Conservation (phyloP, 2,888 invertebrate species). For the Sphaeridia pumilis region DNA sequence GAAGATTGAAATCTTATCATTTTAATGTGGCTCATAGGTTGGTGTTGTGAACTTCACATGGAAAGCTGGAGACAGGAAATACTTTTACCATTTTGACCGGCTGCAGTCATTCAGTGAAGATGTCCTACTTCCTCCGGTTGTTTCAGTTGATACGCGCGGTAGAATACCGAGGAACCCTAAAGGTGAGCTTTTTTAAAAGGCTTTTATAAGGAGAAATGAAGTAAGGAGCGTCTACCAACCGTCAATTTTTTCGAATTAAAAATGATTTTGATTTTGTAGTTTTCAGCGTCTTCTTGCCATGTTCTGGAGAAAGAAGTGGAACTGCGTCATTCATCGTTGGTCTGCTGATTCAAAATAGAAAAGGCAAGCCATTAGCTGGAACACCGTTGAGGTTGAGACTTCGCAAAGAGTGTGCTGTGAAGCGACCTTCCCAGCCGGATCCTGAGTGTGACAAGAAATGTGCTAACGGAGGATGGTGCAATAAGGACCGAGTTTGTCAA, state of each 20-base stretch:
- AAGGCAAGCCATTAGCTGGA: slow-evolving; percentile 67
- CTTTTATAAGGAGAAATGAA: not conserved
- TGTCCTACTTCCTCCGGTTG: slow-evolving; percentile 70
- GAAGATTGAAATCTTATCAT: not conserved
- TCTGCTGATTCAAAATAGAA: slow-evolving; percentile 65
- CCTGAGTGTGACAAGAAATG: slow-evolving; percentile 80
- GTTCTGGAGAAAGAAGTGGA: slow-evolving; percentile 76
- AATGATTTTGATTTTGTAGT: slow-evolving; percentile 47
- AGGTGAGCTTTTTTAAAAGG: slow-evolving; percentile 44
- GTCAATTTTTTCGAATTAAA: not conserved
- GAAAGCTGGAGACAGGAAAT: slow-evolving; percentile 56
- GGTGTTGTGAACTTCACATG: slow-evolving; percentile 83
- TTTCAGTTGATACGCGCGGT: slow-evolving; percentile 75
- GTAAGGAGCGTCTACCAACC: too few species aligned
- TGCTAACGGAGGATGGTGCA: slow-evolving; percentile 73
- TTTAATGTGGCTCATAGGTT: slow-evolving; percentile 36
- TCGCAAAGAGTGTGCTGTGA: slow-evolving; percentile 85
- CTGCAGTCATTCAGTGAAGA: slow-evolving; percentile 72
- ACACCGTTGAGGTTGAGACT: slow-evolving; percentile 75
- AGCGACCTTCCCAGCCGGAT: slow-evolving; percentile 63
- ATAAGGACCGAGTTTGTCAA: slow-evolving; percentile 70
- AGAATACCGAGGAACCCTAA: slow-evolving; percentile 73
- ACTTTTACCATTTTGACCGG: slow-evolving; percentile 71
- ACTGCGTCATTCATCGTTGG: slow-evolving; percentile 79
- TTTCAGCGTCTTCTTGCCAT: slow-evolving; percentile 77